Evolutionary conservation across 2,888 invertebrate genomes (phyloP), one percentile per base, ranked within the genome.

Genomic region (Brenthis ino): DNA sequence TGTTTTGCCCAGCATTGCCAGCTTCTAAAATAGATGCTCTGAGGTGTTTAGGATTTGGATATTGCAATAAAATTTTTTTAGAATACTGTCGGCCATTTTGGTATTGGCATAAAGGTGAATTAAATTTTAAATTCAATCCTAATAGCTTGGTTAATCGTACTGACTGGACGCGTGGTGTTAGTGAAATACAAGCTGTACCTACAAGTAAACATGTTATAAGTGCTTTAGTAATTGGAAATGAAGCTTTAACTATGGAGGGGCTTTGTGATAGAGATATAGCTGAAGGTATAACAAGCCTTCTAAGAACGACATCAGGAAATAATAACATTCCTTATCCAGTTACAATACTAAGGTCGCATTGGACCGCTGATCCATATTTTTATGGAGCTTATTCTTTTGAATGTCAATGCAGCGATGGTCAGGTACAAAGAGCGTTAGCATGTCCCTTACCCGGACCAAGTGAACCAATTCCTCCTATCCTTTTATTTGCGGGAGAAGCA

Each of bases 401-500:
- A 63, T 93, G 92, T 61, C 91, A 88, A 6, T 76, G 77, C 67
- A 77, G 82, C 12, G 80, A 86, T 28, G 91, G 91, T 2, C 67
- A 78, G 2, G 81, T 82, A n/a, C 91, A 90, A 68, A 79, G 84
- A 67, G 93, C 94, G 1, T 79, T 96, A 64, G 95, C 95, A 0
- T 93, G 93, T 75, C 96, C 96, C 0, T 81, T 96, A 51, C 95
- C 95, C 14, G 93, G 94, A 0, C 94, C 94, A 50, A 94, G 93
- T 71, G 88, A 88, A 53, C 93, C 95, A 0, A 86, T 94, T n/a
- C 94, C 95, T 0, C 96, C 96, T 0, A 94, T 95, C 57, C 85
- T 97, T 53, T 83, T 97, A 58, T 97, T 97, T 80, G 97, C 97
- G 16, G 97, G 97, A 0, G 97, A 97, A 84, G 97, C 97, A 0